These are phyloP conservation scores for Elgaria multicarinata DNA, from an alignment of 2,113 vertebrate species.

Conservation along the genomic window DNA sequence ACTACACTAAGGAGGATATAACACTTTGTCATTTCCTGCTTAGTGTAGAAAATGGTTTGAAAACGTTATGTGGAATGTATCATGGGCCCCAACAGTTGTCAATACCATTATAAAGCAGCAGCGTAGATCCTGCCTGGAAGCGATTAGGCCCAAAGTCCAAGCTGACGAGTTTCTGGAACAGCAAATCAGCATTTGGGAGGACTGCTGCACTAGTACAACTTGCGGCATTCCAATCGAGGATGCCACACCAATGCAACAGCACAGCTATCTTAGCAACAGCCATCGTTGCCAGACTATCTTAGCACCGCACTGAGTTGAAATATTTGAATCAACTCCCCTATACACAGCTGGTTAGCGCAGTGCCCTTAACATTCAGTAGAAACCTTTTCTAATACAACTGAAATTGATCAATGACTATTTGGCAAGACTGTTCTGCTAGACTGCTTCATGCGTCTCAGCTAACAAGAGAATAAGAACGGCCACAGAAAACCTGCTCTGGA, in stretches of 20 bases:
- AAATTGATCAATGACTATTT: conserved; percentile 30
- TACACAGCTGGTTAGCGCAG: conserved; percentile 52
- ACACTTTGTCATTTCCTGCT: too few relatives aligned
- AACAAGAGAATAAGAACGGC: conserved; percentile 47
- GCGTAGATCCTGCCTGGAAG: too few relatives aligned
- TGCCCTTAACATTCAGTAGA: background rate
- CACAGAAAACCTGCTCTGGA: conserved; percentile 49
- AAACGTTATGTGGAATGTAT: too few relatives aligned
- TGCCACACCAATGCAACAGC: background rate
- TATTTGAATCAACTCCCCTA: background rate
- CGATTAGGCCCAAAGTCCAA: background rate
- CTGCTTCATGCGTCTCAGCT: conserved; percentile 52
- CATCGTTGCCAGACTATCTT: background rate
- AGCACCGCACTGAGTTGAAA: background rate
- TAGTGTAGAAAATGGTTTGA: too few relatives aligned
- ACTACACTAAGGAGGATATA: too few relatives aligned
- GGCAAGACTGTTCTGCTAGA: background rate
- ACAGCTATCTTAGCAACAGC: background rate
- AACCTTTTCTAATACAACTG: conserved; percentile 21
- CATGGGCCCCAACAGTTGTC: too few relatives aligned
- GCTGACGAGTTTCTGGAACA: background rate
- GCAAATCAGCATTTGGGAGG: background rate
- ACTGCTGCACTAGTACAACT: background rate
- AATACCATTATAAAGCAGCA: too few relatives aligned
- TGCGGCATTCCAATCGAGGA: background rate